Percentiles rank a stretch among this genome's conserved stretches.
Evolutionary conservation across 2,113 vertebrate species (phyloP).

Genomic region (Plotosus lineatus): DNA sequence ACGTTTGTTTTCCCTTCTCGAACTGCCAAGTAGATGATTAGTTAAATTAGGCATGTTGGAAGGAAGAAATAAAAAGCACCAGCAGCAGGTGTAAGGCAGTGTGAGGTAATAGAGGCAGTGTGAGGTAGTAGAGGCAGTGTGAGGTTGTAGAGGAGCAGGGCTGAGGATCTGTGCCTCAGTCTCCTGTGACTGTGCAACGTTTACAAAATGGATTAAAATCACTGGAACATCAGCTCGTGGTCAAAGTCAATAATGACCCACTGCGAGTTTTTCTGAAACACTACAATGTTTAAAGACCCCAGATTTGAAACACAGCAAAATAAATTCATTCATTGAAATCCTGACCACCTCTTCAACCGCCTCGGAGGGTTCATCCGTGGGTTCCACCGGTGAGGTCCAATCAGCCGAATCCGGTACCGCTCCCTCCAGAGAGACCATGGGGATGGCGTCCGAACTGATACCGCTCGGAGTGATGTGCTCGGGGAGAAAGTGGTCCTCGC

Average conservation of each 20-base stretch:
- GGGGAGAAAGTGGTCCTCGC: conserved; percentile 76
- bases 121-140: too few species aligned
- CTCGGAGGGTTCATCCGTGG: conserved; percentile 55
- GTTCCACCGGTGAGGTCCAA: conserved; percentile 31
- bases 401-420: conserved; percentile 16
- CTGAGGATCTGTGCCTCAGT: neutral
- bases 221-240: neutral
- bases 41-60: neutral
- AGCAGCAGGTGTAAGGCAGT: neutral
- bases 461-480: conserved; percentile 63
- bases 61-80: neutral
- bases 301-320: neutral
- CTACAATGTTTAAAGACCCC: neutral
- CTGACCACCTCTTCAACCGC: conserved; percentile 48
- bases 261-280: neutral
- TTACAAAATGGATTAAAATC: neutral
- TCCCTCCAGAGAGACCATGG: conserved; percentile 70
- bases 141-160: neutral
- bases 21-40: neutral
- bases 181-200: neutral
- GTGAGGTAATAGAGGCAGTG: too few species aligned
- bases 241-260: too few species aligned
- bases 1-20: too few species aligned
- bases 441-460: conserved; percentile 67
- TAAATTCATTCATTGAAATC: too few species aligned